Evolutionary conservation across 2,888 invertebrate genomes (phyloP).

Genomic region (Drosophila diplacantha): DNA sequence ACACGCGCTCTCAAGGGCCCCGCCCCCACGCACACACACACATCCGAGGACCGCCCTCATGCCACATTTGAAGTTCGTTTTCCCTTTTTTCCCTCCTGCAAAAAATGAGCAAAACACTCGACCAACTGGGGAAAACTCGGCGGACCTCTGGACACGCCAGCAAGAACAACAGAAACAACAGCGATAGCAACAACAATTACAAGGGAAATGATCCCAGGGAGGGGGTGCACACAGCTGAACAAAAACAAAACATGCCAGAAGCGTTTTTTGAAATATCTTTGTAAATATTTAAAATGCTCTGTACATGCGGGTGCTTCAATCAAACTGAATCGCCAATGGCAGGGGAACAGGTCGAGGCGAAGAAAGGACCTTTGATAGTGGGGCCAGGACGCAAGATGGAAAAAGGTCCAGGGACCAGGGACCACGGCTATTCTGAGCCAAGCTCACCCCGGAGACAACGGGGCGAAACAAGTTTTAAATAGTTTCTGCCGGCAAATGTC

Average conservation of each 20-base stretch:
- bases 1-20: slow-evolving; percentile 59
- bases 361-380: slow-evolving; percentile 20
- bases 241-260: slow-evolving; percentile 65
- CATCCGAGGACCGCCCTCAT: slow-evolving; percentile 40
- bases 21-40: slow-evolving; percentile 23
- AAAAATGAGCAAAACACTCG: slow-evolving; percentile 68
- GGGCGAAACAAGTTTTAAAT: slow-evolving; percentile 64
- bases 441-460: slow-evolving; percentile 1
- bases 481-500: slow-evolving; percentile 64
- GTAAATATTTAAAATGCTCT: slow-evolving; percentile 72
- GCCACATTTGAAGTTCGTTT: slow-evolving; percentile 68
- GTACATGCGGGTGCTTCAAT: slow-evolving; percentile 71
- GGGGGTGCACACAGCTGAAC: slow-evolving; percentile 9
- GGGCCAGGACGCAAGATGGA: neutral
- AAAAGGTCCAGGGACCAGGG: slow-evolving; percentile 16
- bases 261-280: slow-evolving; percentile 73
- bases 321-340: slow-evolving; percentile 59
- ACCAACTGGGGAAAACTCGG: slow-evolving; percentile 40
- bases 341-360: slow-evolving; percentile 8
- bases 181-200: slow-evolving; percentile 29
- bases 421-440: slow-evolving; percentile 30
- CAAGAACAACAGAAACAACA: slow-evolving; percentile 30
- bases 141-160: slow-evolving; percentile 41
- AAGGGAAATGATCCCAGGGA: slow-evolving; percentile 7
- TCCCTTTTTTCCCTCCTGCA: slow-evolving; percentile 43